Conservation (phyloP, 2,888 invertebrate species). For the Tetranychus piercei region DNA sequence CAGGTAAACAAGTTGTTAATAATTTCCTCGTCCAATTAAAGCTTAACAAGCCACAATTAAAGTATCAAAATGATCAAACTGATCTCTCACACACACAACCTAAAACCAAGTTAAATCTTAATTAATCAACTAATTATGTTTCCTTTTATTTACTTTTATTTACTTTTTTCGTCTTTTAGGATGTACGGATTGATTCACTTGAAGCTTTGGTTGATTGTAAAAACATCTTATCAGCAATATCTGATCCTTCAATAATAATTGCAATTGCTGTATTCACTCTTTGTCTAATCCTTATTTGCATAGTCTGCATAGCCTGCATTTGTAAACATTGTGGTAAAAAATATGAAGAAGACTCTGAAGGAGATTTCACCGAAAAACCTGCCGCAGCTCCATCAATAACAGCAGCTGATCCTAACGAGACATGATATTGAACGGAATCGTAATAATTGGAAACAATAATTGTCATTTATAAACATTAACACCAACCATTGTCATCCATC, state of each 20-base stretch:
- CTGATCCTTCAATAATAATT: neutral
- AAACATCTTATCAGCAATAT: neutral
- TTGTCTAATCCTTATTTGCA: neutral
- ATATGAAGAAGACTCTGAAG: constrained; percentile 6
- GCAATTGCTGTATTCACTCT: neutral
- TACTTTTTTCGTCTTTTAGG: neutral
- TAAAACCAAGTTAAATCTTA: neutral
- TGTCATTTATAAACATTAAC: neutral
- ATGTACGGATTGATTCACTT: neutral
- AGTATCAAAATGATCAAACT: too few relatives aligned
- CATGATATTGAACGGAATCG: neutral
- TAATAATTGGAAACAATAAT: neutral
- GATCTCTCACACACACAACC: too few relatives aligned
- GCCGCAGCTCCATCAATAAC: constrained; percentile 2
- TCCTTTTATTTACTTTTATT: neutral
- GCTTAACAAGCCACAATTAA: too few relatives aligned
- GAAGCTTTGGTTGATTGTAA: neutral
- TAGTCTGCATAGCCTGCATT: neutral
- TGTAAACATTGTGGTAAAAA: neutral
- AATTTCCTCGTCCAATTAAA: too few relatives aligned
- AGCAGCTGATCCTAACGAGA: neutral
- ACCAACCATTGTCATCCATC: neutral
- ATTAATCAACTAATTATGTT: neutral
- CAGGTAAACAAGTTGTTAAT: too few relatives aligned
- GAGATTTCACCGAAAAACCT: constrained; percentile 3